Evolutionary conservation across 2,797 vertebrate species (phyloP).

Genomic region (Urosaurus nigricauda): DNA sequence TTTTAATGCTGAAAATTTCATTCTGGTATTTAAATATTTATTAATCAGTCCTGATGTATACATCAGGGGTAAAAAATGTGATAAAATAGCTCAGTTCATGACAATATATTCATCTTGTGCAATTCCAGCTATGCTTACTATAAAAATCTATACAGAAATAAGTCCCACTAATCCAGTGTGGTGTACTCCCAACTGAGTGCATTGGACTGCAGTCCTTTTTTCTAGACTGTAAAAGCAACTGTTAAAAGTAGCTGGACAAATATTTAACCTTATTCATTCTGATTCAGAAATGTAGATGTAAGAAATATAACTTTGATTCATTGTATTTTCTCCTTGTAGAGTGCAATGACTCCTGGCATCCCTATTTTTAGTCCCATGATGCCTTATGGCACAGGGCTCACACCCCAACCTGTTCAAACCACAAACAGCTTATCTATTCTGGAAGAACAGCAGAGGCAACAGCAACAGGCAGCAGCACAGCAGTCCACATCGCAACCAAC

Average conservation of each 20-base stretch:
- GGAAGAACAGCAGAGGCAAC: slow-evolving; percentile 95
- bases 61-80: not conserved
- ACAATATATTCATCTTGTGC: not conserved
- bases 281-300: fast-evolving
- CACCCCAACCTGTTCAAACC: slow-evolving; percentile 94
- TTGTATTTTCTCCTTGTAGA: slow-evolving; percentile 73
- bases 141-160: not conserved
- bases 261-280: not conserved
- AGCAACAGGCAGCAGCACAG: slow-evolving; percentile 80
- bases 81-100: not conserved
- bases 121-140: too few species aligned
- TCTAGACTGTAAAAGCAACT: not conserved
- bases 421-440: slow-evolving; percentile 93
- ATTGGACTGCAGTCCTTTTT: not conserved
- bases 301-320: not conserved
- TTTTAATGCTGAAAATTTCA: not conserved
- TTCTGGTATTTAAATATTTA: not conserved
- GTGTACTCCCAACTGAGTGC: not conserved
- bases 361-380: slow-evolving; percentile 98
- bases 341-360: slow-evolving; percentile 94
- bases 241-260: not conserved
- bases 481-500: slow-evolving; percentile 79
- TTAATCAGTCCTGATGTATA: not conserved
- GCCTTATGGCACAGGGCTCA: slow-evolving; percentile 97
- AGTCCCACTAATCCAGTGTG: not conserved